These are phyloP conservation scores for Xenopus borealis DNA, from an alignment of 2,113 vertebrate genomes.

Conservation along the genomic window DNA sequence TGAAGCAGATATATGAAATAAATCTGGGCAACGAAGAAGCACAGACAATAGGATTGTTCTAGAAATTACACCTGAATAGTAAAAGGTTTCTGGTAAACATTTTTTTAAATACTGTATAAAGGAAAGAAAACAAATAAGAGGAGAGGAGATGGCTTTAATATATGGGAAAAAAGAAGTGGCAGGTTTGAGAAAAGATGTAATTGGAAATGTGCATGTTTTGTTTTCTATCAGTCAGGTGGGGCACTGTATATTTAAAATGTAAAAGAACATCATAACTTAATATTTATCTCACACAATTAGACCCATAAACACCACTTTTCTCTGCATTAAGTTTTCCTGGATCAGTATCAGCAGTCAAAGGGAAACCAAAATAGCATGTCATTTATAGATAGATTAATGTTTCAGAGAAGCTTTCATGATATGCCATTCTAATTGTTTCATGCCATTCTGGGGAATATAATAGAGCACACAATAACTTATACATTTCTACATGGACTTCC, in stretches of 20 bases:
- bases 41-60: too few species aligned
- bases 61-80: too few species aligned
- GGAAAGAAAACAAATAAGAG: too few species aligned
- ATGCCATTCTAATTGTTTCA: slow-evolving; percentile 30
- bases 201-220: slow-evolving; percentile 5
- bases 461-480: not conserved
- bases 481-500: slow-evolving; percentile 3
- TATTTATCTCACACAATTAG: slow-evolving; percentile 39
- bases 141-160: too few species aligned
- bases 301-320: slow-evolving; percentile 32
- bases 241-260: slow-evolving; percentile 22
- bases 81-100: too few species aligned
- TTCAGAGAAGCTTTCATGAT: slow-evolving; percentile 17
- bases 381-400: slow-evolving; percentile 23
- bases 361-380: slow-evolving; percentile 22
- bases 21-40: too few species aligned
- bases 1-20: too few species aligned
- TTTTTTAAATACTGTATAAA: too few species aligned
- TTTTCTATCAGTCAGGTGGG: slow-evolving; percentile 4
- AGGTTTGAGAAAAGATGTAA: not conserved
- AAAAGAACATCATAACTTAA: slow-evolving; percentile 33
- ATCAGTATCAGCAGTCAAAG: slow-evolving; percentile 28
- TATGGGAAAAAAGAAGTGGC: too few species aligned
- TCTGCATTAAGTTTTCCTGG: slow-evolving; percentile 44
- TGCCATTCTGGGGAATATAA: slow-evolving; percentile 11